Conservation (phyloP, 2,797 vertebrate genomes). For the Xiphophorus birchmanni region DNA sequence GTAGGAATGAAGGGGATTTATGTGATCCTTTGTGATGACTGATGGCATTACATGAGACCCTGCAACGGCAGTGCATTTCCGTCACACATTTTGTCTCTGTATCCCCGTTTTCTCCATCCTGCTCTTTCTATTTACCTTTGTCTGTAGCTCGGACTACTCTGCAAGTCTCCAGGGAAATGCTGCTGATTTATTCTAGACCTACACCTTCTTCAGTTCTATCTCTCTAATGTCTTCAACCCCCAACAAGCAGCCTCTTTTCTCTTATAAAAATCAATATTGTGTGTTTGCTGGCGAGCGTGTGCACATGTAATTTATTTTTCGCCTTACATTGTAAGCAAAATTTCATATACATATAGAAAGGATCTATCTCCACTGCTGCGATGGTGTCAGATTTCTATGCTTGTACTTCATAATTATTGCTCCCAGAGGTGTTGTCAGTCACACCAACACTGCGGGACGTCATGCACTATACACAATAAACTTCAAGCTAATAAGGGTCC, state of each 20-base stretch:
- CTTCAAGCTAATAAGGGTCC: slow-evolving; percentile 45
- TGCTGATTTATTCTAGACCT: slow-evolving; percentile 56
- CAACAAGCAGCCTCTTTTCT: slow-evolving; percentile 2
- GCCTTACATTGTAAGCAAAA: slow-evolving; percentile 34
- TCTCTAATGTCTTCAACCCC: slow-evolving; percentile 26
- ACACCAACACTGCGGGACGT: slow-evolving; percentile 24
- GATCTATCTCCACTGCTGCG: slow-evolving; percentile 11
- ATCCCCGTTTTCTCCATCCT: slow-evolving; percentile 17
- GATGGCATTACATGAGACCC: slow-evolving; percentile 50
- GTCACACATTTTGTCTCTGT: slow-evolving; percentile 22
- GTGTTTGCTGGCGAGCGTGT: slow-evolving; percentile 1
- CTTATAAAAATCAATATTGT: slow-evolving; percentile 30
- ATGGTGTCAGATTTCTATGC: slow-evolving; percentile 28
- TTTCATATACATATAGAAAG: slow-evolving; percentile 22
- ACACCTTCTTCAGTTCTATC: slow-evolving; percentile 47
- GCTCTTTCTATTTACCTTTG: slow-evolving; percentile 60
- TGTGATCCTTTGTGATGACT: slow-evolving; percentile 47
- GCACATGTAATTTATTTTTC: slow-evolving; percentile 13
- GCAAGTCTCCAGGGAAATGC: slow-evolving; percentile 38
- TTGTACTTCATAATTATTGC: slow-evolving; percentile 57
- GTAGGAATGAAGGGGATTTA: slow-evolving; percentile 44
- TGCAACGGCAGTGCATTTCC: slow-evolving; percentile 27
- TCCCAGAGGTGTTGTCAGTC: slow-evolving; percentile 56
- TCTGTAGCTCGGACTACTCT: slow-evolving; percentile 30
- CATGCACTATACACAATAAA: slow-evolving; percentile 50